Evolutionary conservation across 2,113 vertebrate species (phyloP).

Genomic region (Anolis sagrei): DNA sequence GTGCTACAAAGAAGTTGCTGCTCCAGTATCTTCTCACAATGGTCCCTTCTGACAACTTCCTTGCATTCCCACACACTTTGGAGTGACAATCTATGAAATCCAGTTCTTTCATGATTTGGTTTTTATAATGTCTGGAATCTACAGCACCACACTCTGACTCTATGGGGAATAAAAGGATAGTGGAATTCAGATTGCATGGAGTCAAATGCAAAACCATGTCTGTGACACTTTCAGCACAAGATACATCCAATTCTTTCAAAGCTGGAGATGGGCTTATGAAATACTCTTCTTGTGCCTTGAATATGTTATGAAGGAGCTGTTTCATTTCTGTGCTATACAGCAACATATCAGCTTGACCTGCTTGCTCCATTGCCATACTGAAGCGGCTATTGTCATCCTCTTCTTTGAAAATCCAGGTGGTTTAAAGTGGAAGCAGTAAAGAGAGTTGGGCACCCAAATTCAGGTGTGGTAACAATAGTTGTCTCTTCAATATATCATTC

Average conservation of each 20-base stretch:
- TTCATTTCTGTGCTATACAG: slow-evolving; percentile 82
- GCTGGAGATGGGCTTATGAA: slow-evolving; percentile 62
- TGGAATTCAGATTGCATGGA: slow-evolving; percentile 73
- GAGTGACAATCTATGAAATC: slow-evolving; percentile 76
- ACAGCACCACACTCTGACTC: slow-evolving; percentile 66
- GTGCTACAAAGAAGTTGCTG: slow-evolving; percentile 88
- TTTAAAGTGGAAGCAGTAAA: slow-evolving; percentile 41
- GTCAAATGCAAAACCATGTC: slow-evolving; percentile 72
- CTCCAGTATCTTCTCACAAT: slow-evolving; percentile 88
- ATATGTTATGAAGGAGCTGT: slow-evolving; percentile 83
- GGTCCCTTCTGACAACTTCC: slow-evolving; percentile 44
- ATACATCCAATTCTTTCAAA: slow-evolving; percentile 60
- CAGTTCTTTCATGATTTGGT: slow-evolving; percentile 85
- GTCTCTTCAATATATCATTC: slow-evolving; percentile 78
- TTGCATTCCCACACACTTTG: slow-evolving; percentile 48
- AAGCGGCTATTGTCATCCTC: slow-evolving; percentile 31
- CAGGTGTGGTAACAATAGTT: slow-evolving; percentile 74
- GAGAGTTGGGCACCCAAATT: slow-evolving; percentile 73
- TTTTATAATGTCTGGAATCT: slow-evolving; percentile 51
- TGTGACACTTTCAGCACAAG: slow-evolving; percentile 62
- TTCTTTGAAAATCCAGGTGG: slow-evolving; percentile 52
- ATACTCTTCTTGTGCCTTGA: slow-evolving; percentile 78
- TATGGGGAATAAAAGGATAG: slow-evolving; percentile 79
- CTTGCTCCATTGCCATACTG: slow-evolving; percentile 74
- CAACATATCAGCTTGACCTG: slow-evolving; percentile 84